Percentiles rank a stretch among this genome's conserved stretches.
These are phyloP conservation scores for Zaprionus inermis DNA, from an alignment of 1,140 invertebrate genomes.

Conservation along the genomic window DNA sequence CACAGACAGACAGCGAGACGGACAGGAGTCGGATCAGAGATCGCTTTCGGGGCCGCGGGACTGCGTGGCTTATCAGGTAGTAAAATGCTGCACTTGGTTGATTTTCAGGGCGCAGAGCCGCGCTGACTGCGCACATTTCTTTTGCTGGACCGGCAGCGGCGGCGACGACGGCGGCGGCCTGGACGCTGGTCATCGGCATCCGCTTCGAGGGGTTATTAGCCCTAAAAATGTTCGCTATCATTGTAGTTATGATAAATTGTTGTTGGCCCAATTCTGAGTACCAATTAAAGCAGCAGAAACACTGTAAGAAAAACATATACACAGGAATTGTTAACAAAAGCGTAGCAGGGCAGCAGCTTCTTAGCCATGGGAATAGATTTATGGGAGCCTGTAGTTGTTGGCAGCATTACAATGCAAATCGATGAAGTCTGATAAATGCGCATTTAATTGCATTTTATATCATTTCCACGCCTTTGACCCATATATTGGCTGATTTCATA, in stretches of 20 bases:
- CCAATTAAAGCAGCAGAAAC: conserved; percentile 64
- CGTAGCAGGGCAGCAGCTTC: conserved; percentile 3
- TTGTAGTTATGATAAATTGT: conserved; percentile 70
- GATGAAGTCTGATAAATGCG: background rate
- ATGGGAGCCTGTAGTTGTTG: background rate
- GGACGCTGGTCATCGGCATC: conserved; percentile 40
- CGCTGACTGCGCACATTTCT: conserved; percentile 16
- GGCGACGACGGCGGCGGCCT: no score
- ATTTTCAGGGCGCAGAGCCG: conserved; percentile 43
- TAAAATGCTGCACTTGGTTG: conserved; percentile 76
- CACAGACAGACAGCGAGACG: conserved; percentile 3
- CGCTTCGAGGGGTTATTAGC: conserved; percentile 64
- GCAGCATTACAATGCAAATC: background rate
- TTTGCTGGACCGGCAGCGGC: background rate
- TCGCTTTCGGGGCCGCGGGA: conserved; percentile 38
- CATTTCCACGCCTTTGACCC: background rate
- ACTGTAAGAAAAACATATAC: conserved; percentile 31
- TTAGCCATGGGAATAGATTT: conserved; percentile 6
- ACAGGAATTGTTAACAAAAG: conserved; percentile 24
- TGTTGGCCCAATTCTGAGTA: conserved; percentile 66
- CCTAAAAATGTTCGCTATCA: conserved; percentile 61
- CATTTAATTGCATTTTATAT: background rate
- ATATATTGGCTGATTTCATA: background rate
- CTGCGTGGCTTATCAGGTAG: conserved; percentile 69
- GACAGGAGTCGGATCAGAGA: conserved; percentile 56